Percentiles rank a stretch among this genome's conserved stretches.
phyloP scores from a whole-genome alignment of 2,888 invertebrate genomes.

The Troides aeacus region DNA sequence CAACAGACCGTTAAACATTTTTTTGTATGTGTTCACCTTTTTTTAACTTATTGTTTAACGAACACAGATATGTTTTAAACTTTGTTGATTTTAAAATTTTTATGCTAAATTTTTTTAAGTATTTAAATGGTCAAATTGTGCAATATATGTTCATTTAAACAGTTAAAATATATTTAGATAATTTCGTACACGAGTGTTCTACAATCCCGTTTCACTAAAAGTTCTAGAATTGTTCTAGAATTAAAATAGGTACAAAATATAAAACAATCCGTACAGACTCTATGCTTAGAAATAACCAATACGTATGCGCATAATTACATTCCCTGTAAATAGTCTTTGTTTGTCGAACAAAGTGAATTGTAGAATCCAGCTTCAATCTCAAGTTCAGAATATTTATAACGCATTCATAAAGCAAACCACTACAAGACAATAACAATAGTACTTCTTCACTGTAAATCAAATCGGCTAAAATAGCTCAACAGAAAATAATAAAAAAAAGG shows the following conservation, averaged over 20 bases:
- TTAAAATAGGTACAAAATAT: constrained; percentile 15
- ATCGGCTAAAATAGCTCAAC: too few species aligned
- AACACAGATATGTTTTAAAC: too few species aligned
- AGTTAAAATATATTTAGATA: too few species aligned
- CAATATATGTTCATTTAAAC: not conserved
- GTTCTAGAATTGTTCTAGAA: not conserved
- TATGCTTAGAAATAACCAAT: constrained; percentile 8
- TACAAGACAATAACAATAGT: too few species aligned
- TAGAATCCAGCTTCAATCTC: constrained; percentile 1
- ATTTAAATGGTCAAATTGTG: not conserved
- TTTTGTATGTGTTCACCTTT: too few species aligned
- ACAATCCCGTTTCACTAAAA: not conserved
- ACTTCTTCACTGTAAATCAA: too few species aligned
- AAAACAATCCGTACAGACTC: constrained; percentile 2
- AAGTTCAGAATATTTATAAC: not conserved
- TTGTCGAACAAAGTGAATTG: constrained; percentile 14
- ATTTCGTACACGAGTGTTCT: not conserved
- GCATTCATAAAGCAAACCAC: not conserved
- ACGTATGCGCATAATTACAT: constrained; percentile 24
- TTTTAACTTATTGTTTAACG: too few species aligned
- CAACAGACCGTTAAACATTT: too few species aligned
- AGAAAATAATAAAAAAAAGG: too few species aligned
- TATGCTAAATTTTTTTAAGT: not conserved
- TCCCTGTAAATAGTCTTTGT: constrained; percentile 17
- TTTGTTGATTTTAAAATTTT: not conserved